These are phyloP conservation scores for Callocephalon fimbriatum DNA, from an alignment of 2,113 vertebrate genomes.

Conservation along the genomic window DNA sequence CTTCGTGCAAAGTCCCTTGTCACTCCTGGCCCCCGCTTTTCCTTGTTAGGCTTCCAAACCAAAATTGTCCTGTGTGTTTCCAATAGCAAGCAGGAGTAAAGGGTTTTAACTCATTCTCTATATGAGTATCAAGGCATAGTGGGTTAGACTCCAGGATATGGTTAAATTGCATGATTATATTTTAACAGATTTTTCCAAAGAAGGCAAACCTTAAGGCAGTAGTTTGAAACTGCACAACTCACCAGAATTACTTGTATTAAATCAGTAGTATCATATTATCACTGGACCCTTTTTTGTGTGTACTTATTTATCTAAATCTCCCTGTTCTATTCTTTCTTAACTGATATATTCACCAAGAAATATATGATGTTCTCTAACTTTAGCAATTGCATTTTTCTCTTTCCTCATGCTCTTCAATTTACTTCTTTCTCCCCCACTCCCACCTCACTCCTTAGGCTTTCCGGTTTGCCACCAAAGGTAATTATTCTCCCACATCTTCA, in stretches of 20 bases:
- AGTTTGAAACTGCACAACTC: background rate
- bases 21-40: background rate
- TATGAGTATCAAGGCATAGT: background rate
- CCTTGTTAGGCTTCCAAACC: background rate
- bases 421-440: background rate
- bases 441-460: background rate
- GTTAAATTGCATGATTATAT: background rate
- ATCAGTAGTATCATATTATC: background rate
- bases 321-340: background rate
- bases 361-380: background rate
- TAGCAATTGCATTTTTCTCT: background rate
- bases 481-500: background rate
- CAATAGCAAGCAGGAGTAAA: background rate
- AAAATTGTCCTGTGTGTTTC: background rate
- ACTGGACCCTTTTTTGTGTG: background rate
- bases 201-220: background rate
- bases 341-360: background rate
- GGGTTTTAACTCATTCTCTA: background rate
- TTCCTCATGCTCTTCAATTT: background rate
- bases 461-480: background rate
- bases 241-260: background rate
- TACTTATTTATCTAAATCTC: background rate
- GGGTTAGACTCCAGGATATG: background rate
- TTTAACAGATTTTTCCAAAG: background rate
- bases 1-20: background rate